Conservation (phyloP, 2,888 invertebrate genomes). For the Acanthosepion esculentum region DNA sequence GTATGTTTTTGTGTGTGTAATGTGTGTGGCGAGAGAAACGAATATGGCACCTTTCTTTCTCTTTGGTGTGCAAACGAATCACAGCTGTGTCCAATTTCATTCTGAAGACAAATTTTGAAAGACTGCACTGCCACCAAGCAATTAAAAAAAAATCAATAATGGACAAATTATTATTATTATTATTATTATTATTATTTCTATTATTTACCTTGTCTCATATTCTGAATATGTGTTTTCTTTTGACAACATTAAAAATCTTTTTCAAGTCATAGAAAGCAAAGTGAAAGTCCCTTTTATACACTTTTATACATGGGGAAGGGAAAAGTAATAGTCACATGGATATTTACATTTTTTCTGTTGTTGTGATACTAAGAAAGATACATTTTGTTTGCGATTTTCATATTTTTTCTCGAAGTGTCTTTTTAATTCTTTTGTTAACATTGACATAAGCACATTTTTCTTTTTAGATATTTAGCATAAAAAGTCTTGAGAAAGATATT, state of each 20-base stretch:
- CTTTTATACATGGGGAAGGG: too few species aligned
- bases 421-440: too few species aligned
- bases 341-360: too few species aligned
- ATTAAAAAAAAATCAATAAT: not conserved
- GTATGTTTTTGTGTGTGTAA: not conserved
- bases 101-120: not conserved
- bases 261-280: not conserved
- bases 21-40: not conserved
- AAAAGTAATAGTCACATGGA: too few species aligned
- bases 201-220: not conserved
- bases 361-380: too few species aligned
- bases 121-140: constrained; percentile 1
- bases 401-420: too few species aligned
- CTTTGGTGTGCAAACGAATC: not conserved
- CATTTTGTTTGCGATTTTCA: too few species aligned
- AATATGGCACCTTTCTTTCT: not conserved
- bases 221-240: not conserved
- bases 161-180: constrained; percentile 5
- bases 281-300: too few species aligned
- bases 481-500: too few species aligned
- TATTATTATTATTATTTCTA: constrained; percentile 33
- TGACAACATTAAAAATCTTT: not conserved
- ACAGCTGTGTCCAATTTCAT: not conserved
- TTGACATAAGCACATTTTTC: too few species aligned
- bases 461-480: too few species aligned